Percentiles rank a stretch among this genome's conserved stretches.
Conservation (phyloP, 2,113 vertebrate genomes). For the Phasianus colchicus region DNA sequence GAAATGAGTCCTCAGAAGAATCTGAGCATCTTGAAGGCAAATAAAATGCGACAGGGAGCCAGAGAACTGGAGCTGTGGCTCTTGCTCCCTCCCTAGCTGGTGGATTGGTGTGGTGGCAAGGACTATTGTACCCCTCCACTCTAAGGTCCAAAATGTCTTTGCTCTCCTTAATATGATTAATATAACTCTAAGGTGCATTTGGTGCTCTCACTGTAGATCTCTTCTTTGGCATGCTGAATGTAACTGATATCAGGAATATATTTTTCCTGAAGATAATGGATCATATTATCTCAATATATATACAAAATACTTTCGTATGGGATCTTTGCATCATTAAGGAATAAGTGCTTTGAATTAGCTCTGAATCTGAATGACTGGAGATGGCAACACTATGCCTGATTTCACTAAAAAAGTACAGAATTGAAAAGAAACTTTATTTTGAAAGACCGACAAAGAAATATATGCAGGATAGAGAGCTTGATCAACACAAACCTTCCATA, state of each 20-base stretch:
- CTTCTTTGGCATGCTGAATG: not conserved
- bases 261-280: not conserved
- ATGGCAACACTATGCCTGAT: not conserved
- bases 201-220: not conserved
- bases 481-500: not conserved
- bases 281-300: not conserved
- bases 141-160: not conserved
- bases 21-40: not conserved
- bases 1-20: not conserved
- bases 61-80: not conserved
- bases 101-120: not conserved
- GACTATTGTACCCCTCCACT: not conserved
- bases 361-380: not conserved
- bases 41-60: not conserved
- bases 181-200: not conserved
- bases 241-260: not conserved
- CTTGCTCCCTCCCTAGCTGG: not conserved
- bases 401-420: not conserved
- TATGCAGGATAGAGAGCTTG: rapidly evolving
- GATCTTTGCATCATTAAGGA: not conserved
- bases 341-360: not conserved
- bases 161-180: not conserved
- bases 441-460: not conserved
- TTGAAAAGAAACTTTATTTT: not conserved
- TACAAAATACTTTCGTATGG: not conserved